phyloP scores from a whole-genome alignment of 2,797 vertebrate genomes.

The Sebastes variabilis region DNA sequence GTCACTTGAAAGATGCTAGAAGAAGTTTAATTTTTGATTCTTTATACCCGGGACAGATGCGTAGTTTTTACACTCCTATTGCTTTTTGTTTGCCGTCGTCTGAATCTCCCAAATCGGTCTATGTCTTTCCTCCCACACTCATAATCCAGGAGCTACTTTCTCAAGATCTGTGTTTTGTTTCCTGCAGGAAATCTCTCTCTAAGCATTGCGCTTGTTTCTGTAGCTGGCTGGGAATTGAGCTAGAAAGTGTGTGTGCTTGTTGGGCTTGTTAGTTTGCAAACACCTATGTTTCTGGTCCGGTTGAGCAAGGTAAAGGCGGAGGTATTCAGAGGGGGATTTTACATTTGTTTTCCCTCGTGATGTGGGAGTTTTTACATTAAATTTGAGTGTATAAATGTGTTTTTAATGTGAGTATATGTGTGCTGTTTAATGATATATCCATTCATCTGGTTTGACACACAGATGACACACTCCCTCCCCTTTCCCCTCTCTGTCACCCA shows the following conservation, averaged over 20 bases:
- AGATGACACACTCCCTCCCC: not conserved
- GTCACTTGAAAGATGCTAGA: not conserved
- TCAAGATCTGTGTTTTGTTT: conserved; percentile 16
- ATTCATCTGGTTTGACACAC: not conserved
- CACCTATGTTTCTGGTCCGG: conserved; percentile 4
- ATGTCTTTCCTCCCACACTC: not conserved
- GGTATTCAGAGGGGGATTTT: not conserved
- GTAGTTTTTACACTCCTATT: not conserved
- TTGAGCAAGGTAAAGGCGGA: not conserved
- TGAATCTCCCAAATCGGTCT: too few relatives aligned
- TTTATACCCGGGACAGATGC: not conserved
- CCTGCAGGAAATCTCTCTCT: conserved; percentile 40
- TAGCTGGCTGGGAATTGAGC: not conserved
- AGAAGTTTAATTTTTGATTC: not conserved
- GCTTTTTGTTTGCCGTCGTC: not conserved
- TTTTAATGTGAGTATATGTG: not conserved
- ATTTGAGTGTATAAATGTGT: not conserved
- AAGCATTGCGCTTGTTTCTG: not conserved
- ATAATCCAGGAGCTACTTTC: conserved; percentile 2
- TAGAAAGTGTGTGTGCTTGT: conserved; percentile 42
- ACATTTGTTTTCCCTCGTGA: not conserved
- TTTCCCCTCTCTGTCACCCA: not conserved
- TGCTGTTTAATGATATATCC: not conserved
- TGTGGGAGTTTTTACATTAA: not conserved
- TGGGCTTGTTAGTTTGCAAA: conserved; percentile 64